These are phyloP conservation scores for Anthophora plumipes DNA, from an alignment of 2,888 invertebrate genomes.

Conservation along the genomic window DNA sequence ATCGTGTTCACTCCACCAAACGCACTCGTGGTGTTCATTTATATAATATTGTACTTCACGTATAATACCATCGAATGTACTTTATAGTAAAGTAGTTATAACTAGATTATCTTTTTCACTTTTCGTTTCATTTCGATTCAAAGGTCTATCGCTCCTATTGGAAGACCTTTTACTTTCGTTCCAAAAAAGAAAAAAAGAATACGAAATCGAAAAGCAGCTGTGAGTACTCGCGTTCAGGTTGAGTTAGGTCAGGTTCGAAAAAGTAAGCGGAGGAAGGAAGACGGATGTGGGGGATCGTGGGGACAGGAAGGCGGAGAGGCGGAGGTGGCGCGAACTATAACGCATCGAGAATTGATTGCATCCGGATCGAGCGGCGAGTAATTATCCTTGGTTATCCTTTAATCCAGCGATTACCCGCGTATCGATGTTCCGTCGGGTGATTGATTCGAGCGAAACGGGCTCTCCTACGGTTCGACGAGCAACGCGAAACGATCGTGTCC, in stretches of 20 bases:
- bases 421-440: constrained; percentile 71
- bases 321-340: constrained; percentile 57
- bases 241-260: constrained; percentile 3
- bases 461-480: constrained; percentile 49
- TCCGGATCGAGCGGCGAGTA: constrained; percentile 72
- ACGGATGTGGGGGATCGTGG: constrained; percentile 35
- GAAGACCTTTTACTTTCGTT: too few relatives aligned
- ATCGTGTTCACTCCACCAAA: too few relatives aligned
- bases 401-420: constrained; percentile 72
- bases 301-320: constrained; percentile 24
- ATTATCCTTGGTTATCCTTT: constrained; percentile 75
- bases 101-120: too few relatives aligned
- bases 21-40: too few relatives aligned
- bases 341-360: constrained; percentile 75
- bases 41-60: too few relatives aligned
- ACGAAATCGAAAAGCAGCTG: neutral
- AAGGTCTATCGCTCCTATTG: too few relatives aligned
- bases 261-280: constrained; percentile 25
- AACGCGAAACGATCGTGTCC: constrained; percentile 41
- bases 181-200: neutral
- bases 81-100: too few relatives aligned
- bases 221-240: neutral
- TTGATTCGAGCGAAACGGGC: constrained; percentile 68
- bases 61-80: too few relatives aligned
- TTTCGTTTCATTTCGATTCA: too few relatives aligned